Base-by-base conservation (phyloP, 2,113 vertebrate species). In the Anguilla japonica region DNA sequence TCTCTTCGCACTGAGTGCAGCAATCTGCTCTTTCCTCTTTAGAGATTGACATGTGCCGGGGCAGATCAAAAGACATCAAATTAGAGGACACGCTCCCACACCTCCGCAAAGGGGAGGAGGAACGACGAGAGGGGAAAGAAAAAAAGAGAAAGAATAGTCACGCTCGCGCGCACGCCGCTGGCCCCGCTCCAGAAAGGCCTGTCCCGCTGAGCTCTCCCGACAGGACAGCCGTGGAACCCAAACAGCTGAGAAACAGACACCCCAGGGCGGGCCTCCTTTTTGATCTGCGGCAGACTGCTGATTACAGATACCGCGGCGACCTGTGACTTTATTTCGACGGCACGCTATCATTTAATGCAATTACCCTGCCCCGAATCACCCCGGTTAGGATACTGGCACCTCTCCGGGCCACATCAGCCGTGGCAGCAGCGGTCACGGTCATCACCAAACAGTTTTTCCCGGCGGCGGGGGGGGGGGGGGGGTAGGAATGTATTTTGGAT, bases 181-280 rank as follows among this genome's bases (percentile, higher is more conserved):
- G 95, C 94, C 89, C 83, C 39, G 0, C 67, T 94, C 95, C 95
- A 95, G 80, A 88, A 87, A 91, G 93, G 91, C 84, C 88, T 88
- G 91, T 92, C 89, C 93, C 89, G 89, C 90, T 89, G 90, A 90
- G 94, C 94, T 93, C 91, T 93, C 34, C 86, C 15, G 92, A 93
- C 57, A 92, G 94, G 94, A 94, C 95, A 96, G 94, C 95, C 95
- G 95, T 93, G 93, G 90, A 91, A 90, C 90, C 90, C 88, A 94
- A 94, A 94, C 95, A 95, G 94, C 95, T 95, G 94, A 96, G 94
- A 95, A 93, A 94, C 94, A 95, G 92, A 92, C 92, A 93, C 90
- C n/a, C 20, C 50, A 9, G 18, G 84, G 89, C 85, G 41, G 91
- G 89, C 91, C 41, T 92, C 93, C 95, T 94, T 94, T 95, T 95